phyloP scores from a whole-genome alignment of 2,888 invertebrate genomes.

The Therioaphis trifolii region DNA sequence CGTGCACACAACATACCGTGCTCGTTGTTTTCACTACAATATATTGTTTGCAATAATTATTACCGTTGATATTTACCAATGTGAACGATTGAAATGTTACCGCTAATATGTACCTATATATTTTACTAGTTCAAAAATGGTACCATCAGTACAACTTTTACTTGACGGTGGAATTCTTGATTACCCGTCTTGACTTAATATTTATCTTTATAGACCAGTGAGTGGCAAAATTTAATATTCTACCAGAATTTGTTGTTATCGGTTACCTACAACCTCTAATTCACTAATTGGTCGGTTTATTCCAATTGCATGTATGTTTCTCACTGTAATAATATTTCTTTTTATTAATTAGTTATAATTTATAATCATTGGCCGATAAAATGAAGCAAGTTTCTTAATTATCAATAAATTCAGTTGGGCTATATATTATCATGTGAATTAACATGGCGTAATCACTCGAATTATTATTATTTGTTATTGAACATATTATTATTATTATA shows the following conservation, averaged over 20 bases:
- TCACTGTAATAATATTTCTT: too few relatives aligned
- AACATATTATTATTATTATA: too few relatives aligned
- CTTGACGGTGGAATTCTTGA: constrained; percentile 6
- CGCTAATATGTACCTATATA: background rate
- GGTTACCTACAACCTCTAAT: too few relatives aligned
- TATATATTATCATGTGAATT: too few relatives aligned
- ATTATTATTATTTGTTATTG: too few relatives aligned
- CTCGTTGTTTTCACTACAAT: background rate
- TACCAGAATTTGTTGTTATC: background rate
- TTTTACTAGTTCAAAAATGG: background rate
- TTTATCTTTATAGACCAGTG: constrained; percentile 32
- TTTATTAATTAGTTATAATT: too few relatives aligned
- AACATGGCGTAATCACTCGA: too few relatives aligned
- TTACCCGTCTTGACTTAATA: background rate
- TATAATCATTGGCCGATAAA: too few relatives aligned
- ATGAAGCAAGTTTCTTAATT: too few relatives aligned
- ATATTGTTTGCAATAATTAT: background rate
- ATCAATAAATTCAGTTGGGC: too few relatives aligned
- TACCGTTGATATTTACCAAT: background rate
- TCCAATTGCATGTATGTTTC: background rate
- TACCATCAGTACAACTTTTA: background rate
- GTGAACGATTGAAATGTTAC: background rate
- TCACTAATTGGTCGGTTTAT: background rate
- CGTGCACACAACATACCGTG: too few relatives aligned
- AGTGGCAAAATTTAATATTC: constrained; percentile 23